Evolutionary conservation across 1,140 invertebrate genomes (phyloP), one percentile per base, ranked within the genome.

Genomic region (Drosophila suzukii): DNA sequence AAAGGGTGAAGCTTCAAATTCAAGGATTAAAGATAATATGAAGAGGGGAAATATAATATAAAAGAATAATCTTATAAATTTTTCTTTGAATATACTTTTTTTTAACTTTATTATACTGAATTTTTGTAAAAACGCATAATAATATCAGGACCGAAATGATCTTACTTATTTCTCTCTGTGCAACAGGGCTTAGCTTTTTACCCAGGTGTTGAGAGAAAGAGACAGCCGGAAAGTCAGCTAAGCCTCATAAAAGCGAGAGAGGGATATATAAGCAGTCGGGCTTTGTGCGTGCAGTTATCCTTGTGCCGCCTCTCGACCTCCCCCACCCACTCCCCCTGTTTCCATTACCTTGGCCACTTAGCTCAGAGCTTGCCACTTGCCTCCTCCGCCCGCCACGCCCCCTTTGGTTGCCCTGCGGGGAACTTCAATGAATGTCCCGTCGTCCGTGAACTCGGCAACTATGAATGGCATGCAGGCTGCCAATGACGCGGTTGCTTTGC

Each of bases 351-450:
- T 41, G 65, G 60, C 65, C 46, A 68, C 65, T 68, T 62, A 53
- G 60, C 65, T 68, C 60, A 47, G 15, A 51, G 71, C 75, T 68
- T 51, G 75, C 55, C 57, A 54, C 77, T 71, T 79, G 72, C 58
- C n/a, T 72, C 39, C 49, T 27, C 24, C 30, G 8, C n/a, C 36
- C 15, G 36, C 15, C 6, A 4, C n/a, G 30, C 6, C 46, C 44
- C 39, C 39, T 38, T 10, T 34, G 30, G 54, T 17, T 73, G 68
- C 50, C 70, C 73, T 73, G 44, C 49, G 57, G 43, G 41, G 80
- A 78, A 81, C 83, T 86, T 86, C 83, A 86, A 86, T 86, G 83
- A 86, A 88, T 77, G 78, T 43, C 50, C 54, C 56, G 36, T 61
- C 56, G 81, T 76, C 83, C 83, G 75, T 86, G 83, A 86, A 86